Base-by-base conservation (phyloP, 2,113 vertebrate genomes). In the Gnathonemus longibarbis region DNA sequence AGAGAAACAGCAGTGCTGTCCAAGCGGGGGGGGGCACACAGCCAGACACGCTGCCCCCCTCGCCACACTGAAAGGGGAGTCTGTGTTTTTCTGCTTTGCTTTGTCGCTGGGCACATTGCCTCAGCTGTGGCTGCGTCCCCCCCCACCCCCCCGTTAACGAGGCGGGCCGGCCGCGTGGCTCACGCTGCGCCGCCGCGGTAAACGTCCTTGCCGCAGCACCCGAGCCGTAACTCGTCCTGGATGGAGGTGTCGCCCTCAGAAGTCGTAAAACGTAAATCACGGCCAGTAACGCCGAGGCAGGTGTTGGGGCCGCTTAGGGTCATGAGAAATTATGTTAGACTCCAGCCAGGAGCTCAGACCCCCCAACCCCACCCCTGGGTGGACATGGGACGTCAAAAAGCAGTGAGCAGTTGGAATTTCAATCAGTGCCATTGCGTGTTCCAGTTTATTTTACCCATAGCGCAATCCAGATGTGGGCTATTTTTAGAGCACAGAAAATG, bases 401-500 rank as follows among this genome's bases (percentile, higher is more conserved):
- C 35, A 15, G 35, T 42, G 74, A 39, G 11, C 74, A 42, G 74
- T 27, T 80, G 74, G 74, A 84, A 13, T 84, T 84, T 8, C 83
- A 84, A 84, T 52, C 49, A 53, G 85, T 52, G 45, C n/a, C 10
- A 27, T 87, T 53, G 85, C 49, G 83, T 87, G 85, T 50, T 80
- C 35, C 74, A 80, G 74, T 80, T 87, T 87, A 53, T 87, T 87
- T 87, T 52, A 87, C 10, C 45, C 96, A 48, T 84, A 46, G 83
- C 83, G 19, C 42, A 24, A 84, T 94, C 93, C 91, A 94, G 91
- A 91, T 94, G 84, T 62, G 31, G 31, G 56, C 4, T 66, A 90
- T 80, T 90, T 77, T 91, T 92, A 92, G 90, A 91, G 92, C 93
- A 84, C 88, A 88, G 90, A 90, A 93, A 92, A 90, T 85, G 87